Conservation (phyloP, 1,140 invertebrate genomes). For the Rhyzopertha dominica region DNA sequence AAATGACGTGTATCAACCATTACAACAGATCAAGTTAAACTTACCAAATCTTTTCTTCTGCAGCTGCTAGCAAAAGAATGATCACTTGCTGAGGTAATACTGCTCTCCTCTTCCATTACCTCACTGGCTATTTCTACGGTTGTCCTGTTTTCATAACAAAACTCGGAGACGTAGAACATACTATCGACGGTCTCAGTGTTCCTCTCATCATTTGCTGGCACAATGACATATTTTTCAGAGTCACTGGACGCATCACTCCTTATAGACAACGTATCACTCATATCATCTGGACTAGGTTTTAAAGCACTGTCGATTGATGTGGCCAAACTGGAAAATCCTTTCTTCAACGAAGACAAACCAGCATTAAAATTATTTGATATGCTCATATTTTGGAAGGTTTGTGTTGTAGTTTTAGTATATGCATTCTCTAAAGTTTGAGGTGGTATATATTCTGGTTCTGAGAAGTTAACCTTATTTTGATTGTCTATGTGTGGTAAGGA, state of each 20-base stretch:
- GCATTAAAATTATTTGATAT: slow-evolving; percentile 37
- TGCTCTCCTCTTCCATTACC: slow-evolving; percentile 68
- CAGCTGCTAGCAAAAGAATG: slow-evolving; percentile 74
- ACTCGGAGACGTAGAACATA: slow-evolving; percentile 52
- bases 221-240: slow-evolving; percentile 69
- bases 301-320: slow-evolving; percentile 75
- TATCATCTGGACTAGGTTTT: slow-evolving; percentile 63
- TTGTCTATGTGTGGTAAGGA: too few species aligned
- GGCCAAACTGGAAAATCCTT: slow-evolving; percentile 72
- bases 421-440: not conserved
- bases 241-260: slow-evolving; percentile 75
- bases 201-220: slow-evolving; percentile 46
- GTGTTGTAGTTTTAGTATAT: slow-evolving; percentile 6
- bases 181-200: slow-evolving; percentile 35
- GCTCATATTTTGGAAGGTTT: slow-evolving; percentile 28
- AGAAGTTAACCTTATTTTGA: too few species aligned
- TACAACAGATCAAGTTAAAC: too few species aligned
- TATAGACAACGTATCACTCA: slow-evolving; percentile 63
- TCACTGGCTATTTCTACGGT: slow-evolving; percentile 77
- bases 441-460: too few species aligned
- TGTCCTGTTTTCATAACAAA: slow-evolving; percentile 25
- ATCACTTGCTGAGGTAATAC: slow-evolving; percentile 68
- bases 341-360: slow-evolving; percentile 69
- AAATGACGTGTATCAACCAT: too few species aligned
- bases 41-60: slow-evolving; percentile 69